Conservation (phyloP, 2,888 invertebrate species). For the Cephus sareptanus region DNA sequence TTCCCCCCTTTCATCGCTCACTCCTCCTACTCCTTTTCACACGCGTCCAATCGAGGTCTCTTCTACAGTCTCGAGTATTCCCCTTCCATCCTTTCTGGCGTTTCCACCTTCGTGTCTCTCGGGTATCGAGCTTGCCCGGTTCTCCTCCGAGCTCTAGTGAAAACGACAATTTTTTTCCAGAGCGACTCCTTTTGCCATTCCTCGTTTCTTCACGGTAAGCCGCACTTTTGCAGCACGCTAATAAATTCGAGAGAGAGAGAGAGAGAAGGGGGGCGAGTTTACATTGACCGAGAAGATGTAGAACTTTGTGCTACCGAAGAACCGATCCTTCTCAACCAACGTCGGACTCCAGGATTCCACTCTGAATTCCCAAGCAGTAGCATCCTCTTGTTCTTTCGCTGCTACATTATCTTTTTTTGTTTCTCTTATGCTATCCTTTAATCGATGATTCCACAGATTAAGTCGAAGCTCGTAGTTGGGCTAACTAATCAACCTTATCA, state of each 20-base stretch:
- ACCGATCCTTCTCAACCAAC: neutral
- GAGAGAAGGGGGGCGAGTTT: neutral
- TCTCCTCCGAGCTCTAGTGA: neutral
- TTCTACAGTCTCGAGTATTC: neutral
- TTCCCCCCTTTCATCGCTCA: slow-evolving; percentile 6
- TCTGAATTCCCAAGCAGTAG: neutral
- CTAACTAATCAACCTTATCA: neutral
- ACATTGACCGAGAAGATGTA: neutral
- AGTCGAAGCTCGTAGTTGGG: neutral
- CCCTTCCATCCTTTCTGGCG: too few relatives aligned
- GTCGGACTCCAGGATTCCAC: neutral
- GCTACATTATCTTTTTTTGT: neutral
- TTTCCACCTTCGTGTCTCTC: neutral
- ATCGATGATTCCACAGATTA: neutral
- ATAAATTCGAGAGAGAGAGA: neutral
- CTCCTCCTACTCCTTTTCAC: slow-evolving; percentile 1
- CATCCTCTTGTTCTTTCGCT: neutral
- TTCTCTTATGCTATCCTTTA: neutral
- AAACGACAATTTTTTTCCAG: neutral
- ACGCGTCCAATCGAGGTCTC: neutral
- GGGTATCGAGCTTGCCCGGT: neutral
- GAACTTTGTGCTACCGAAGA: neutral
- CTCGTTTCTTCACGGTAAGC: neutral
- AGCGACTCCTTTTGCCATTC: neutral
- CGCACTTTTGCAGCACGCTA: neutral